Percentiles rank a stretch among this genome's conserved stretches.
These are phyloP conservation scores for Peromyscus eremicus DNA, from an alignment of 2,797 vertebrate species.

Conservation along the genomic window DNA sequence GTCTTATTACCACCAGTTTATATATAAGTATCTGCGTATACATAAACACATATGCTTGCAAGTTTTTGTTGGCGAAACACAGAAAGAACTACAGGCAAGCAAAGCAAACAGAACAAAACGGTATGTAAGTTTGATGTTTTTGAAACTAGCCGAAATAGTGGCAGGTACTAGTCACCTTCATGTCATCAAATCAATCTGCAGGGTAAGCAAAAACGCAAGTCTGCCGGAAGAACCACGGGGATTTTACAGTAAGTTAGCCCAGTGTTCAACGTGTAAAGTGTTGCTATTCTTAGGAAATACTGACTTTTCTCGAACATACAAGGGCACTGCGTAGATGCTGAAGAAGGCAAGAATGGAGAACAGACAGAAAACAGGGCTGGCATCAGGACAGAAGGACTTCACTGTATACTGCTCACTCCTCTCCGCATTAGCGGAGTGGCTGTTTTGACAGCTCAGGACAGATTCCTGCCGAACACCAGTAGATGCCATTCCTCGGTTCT, in stretches of 20 bases:
- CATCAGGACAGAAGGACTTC: neutral
- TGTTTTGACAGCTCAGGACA: neutral
- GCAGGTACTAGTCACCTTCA: neutral
- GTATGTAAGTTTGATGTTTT: neutral
- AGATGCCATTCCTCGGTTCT: neutral
- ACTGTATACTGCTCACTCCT: neutral
- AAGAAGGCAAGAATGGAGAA: neutral
- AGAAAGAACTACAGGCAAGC: neutral
- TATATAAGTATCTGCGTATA: neutral
- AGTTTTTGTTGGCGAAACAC: neutral
- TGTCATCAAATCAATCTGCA: neutral
- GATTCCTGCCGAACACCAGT: neutral
- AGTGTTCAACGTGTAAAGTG: neutral
- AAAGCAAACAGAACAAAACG: neutral
- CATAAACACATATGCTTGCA: neutral
- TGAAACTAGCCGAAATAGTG: neutral
- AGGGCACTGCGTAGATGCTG: neutral
- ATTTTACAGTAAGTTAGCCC: neutral
- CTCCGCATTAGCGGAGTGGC: neutral
- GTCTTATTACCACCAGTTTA: neutral
- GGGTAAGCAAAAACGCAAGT: neutral
- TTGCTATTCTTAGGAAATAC: neutral
- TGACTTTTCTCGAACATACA: neutral
- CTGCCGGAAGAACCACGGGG: neutral
- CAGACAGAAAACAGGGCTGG: neutral